These are phyloP conservation scores for Loxodonta africana DNA, from an alignment of 2,113 vertebrate species.

Conservation along the genomic window DNA sequence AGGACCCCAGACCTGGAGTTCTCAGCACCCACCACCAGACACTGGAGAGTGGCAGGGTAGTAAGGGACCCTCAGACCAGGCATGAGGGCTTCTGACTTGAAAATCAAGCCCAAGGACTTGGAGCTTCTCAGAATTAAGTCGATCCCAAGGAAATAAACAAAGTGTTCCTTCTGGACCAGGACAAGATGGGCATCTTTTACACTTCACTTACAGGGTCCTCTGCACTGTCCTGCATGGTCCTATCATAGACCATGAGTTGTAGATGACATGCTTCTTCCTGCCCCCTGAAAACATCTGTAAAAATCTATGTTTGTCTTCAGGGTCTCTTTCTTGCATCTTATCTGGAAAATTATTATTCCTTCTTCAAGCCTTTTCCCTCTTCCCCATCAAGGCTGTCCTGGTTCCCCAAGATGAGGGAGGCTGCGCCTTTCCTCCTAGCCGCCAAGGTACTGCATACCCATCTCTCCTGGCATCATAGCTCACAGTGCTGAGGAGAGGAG, in stretches of 20 bases:
- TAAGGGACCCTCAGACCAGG: not conserved
- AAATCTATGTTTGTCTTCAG: not conserved
- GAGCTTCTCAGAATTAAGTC: conserved; percentile 35
- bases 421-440: not conserved
- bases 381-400: not conserved
- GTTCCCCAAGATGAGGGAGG: not conserved
- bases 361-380: not conserved
- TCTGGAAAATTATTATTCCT: not conserved
- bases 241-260: not conserved
- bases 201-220: not conserved
- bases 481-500: not conserved
- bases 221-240: not conserved
- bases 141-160: not conserved
- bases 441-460: not conserved
- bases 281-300: not conserved
- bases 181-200: not conserved
- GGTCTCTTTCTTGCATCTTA: not conserved
- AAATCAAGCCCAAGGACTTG: not conserved
- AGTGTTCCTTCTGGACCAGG: not conserved
- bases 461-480: not conserved
- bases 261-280: not conserved
- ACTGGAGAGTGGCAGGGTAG: not conserved
- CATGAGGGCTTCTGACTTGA: not conserved
- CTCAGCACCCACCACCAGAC: not conserved
- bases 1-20: not conserved